Base-by-base conservation (phyloP, 35 echinoderm and acorn worm species). In the Lytechinus pictus region DNA sequence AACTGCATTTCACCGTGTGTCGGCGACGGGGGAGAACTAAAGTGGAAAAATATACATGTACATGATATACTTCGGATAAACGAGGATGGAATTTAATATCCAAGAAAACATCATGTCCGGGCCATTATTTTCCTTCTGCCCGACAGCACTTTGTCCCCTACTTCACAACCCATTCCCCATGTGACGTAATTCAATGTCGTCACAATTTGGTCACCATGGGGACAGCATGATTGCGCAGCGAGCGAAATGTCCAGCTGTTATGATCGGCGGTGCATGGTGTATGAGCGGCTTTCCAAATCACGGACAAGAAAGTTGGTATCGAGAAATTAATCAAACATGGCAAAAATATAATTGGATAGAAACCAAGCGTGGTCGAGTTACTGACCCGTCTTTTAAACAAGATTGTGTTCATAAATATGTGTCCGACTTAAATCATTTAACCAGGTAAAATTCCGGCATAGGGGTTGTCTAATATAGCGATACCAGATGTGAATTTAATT, bases 121-220 rank as follows among this genome's bases (percentile, higher is more conserved):
- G 52, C 88, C 52, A 90, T 90, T 90, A 52, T 90, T 90, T 90
- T 90, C 52, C 88, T 54, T 54, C 9, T 52, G 28, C 88, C 28
- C 88, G 29, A 54, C 5, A 54, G 88, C 88, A 90, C 52, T 90
- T 90, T 33, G 13, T n/a, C 88, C 52, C 52, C 88, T 79, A 79
- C 66, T 79, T 79, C 66, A 79, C 66, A 90, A 90, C 29, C 52
- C 29, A 90, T 90, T 90, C 52, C 29, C 88, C 88, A 33, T 90
- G 88, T 90, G 88, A 90, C 88, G 88, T 90, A 90, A 90, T 90
- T 44, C 88, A 44, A 90, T 90, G 28, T 44, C 88, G 88, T 90
- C 88, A 90, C 88, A 90, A 90, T 54, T 44, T 21, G 88, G 88
- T 90, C 19, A 13, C 8, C 88, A 52, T 90, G 88, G 88, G 11